These are phyloP conservation scores for Lycocorax pyrrhopterus DNA, from an alignment of 2,113 vertebrate genomes.

Conservation along the genomic window DNA sequence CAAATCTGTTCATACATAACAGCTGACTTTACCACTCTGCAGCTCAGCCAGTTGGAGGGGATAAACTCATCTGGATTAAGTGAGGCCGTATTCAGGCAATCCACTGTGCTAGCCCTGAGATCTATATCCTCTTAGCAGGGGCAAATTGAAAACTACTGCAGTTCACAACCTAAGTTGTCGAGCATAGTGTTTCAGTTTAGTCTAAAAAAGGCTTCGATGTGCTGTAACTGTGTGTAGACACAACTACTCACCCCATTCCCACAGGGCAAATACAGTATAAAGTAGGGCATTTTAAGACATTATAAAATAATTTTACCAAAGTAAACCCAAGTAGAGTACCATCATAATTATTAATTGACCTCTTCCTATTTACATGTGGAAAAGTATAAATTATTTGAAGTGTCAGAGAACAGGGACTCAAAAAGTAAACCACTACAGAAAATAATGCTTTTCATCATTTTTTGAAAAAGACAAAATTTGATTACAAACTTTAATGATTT, in stretches of 20 bases:
- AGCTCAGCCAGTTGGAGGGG: not conserved
- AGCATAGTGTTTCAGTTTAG: not conserved
- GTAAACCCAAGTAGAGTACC: not conserved
- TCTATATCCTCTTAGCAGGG: not conserved
- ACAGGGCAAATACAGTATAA: not conserved
- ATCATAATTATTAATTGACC: not conserved
- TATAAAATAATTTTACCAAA: not conserved
- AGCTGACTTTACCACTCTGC: not conserved
- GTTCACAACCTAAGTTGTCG: not conserved
- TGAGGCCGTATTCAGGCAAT: not conserved
- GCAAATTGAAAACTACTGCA: not conserved
- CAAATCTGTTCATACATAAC: not conserved
- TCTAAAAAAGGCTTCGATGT: not conserved
- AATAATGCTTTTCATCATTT: not conserved
- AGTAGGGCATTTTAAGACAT: not conserved
- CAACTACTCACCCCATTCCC: not conserved
- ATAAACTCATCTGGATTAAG: not conserved
- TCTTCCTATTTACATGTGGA: not conserved
- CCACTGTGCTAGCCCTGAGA: not conserved
- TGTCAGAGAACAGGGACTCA: not conserved
- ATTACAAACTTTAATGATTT: not conserved
- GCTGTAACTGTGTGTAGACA: not conserved
- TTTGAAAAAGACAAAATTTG: not conserved
- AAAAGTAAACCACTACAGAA: not conserved
- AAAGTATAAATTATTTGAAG: not conserved